A percentile compares a stretch with the other conserved stretches of the same genome.
phyloP scores from a whole-genome alignment of 2,888 invertebrate species.

The Gryllus longicercus region DNA sequence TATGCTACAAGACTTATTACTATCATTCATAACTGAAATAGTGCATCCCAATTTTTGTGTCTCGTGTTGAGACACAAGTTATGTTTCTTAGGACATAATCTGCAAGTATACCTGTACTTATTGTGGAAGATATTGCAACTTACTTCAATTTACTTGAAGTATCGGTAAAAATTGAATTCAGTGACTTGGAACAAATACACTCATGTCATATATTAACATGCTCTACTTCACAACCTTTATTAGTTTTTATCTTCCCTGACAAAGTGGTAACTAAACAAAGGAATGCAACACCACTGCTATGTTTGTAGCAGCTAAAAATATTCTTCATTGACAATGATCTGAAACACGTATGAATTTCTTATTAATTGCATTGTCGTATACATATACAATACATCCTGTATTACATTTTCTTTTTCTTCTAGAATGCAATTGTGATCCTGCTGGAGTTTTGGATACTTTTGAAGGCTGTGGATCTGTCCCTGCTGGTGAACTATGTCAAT shows the following conservation, averaged over 20 bases:
- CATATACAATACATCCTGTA: no score
- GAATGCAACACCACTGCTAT: not conserved
- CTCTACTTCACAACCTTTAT: not conserved
- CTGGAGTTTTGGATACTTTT: slow-evolving; percentile 85
- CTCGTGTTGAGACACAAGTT: no score
- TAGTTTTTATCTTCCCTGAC: no score
- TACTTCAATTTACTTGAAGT: not conserved
- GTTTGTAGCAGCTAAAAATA: not conserved
- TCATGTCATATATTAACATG: not conserved
- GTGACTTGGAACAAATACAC: not conserved
- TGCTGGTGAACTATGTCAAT: slow-evolving; percentile 89
- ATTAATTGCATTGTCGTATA: no score
- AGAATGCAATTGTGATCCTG: slow-evolving; percentile 96
- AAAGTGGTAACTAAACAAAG: no score
- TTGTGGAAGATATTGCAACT: not conserved
- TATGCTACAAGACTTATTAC: no score
- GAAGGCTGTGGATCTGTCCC: slow-evolving; percentile 88
- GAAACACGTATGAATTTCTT: no score
- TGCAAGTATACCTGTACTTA: not conserved
- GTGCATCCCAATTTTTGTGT: no score
- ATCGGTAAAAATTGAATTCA: no score
- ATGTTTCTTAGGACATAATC: not conserved
- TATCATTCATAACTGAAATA: no score
- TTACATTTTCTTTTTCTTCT: slow-evolving; percentile 37
- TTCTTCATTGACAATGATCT: not conserved